phyloP scores from a whole-genome alignment of 2,888 invertebrate species.

The Euspilapteryx auroguttella region DNA sequence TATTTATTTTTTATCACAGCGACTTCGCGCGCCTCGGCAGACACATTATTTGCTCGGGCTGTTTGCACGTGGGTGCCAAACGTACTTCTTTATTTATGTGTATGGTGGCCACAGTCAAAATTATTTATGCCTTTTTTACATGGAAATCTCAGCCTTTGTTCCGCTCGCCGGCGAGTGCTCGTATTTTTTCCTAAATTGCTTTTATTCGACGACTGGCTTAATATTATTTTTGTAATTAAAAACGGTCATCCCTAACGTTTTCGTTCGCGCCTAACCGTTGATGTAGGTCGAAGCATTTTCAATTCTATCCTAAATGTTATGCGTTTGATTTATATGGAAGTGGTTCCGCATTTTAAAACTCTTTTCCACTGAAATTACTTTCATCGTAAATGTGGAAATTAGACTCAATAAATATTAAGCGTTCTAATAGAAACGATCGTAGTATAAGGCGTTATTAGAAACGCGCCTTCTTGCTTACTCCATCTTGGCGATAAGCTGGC shows the following conservation, averaged over 20 bases:
- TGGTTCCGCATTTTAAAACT: too few relatives aligned
- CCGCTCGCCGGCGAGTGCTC: conserved; percentile 14
- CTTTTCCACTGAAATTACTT: too few relatives aligned
- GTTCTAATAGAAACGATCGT: too few relatives aligned
- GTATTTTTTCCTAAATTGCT: conserved; percentile 31
- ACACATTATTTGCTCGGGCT: conserved; percentile 34
- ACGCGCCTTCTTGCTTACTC: too few relatives aligned
- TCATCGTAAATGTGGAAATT: too few relatives aligned
- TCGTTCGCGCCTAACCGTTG: too few relatives aligned
- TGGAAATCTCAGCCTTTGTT: conserved; percentile 42
- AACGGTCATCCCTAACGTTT: conserved; percentile 33
- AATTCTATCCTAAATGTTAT: too few relatives aligned
- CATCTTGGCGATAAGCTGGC: too few relatives aligned
- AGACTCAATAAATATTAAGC: too few relatives aligned
- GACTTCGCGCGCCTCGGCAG: conserved; percentile 24
- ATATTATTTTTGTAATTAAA: conserved; percentile 56
- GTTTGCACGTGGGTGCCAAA: conserved; percentile 29
- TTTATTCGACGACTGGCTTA: conserved; percentile 44
- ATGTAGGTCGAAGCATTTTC: too few relatives aligned
- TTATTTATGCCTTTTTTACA: conserved; percentile 49
- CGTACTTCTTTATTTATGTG: conserved; percentile 43
- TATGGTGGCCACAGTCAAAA: conserved; percentile 41
- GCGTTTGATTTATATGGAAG: too few relatives aligned
- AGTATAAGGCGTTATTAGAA: too few relatives aligned
- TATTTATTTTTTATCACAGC: conserved; percentile 45